Evolutionary conservation across 2,888 invertebrate species (phyloP).

Genomic region (Disparrhopalites patrizii): DNA sequence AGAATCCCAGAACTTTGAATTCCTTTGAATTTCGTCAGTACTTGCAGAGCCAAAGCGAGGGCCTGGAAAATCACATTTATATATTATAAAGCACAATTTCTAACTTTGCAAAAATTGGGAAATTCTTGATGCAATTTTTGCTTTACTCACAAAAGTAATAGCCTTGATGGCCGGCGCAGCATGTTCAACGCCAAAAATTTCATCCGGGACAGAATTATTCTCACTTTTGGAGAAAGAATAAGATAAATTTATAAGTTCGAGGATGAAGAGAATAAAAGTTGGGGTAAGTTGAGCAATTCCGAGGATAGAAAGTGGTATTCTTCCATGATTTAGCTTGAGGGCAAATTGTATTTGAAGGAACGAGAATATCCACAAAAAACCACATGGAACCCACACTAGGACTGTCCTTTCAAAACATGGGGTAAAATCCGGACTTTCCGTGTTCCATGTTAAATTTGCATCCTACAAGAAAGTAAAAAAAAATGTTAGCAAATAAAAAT

Average conservation of each 20-base stretch:
- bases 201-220: not conserved
- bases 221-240: not conserved
- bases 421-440: slow-evolving; percentile 76
- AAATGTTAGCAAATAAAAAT: not conserved
- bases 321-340: not conserved
- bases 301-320: slow-evolving; percentile 5
- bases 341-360: slow-evolving; percentile 63
- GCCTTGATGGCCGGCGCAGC: slow-evolving; percentile 29
- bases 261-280: not conserved
- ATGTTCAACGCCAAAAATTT: slow-evolving; percentile 25
- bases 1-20: slow-evolving; percentile 82
- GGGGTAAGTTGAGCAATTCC: not conserved
- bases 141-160: slow-evolving; percentile 32
- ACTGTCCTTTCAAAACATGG: slow-evolving; percentile 88
- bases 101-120: not conserved
- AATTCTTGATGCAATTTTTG: not conserved
- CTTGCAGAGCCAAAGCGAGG: slow-evolving; percentile 56
- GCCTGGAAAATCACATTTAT: not conserved
- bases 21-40: slow-evolving; percentile 78
- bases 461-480: slow-evolving; percentile 59
- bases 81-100: not conserved
- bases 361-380: slow-evolving; percentile 72
- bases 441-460: slow-evolving; percentile 69
- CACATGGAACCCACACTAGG: slow-evolving; percentile 82
- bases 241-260: slow-evolving; percentile 3